Conservation (phyloP, 1,140 invertebrate species). For the Heliconius hermathena region DNA sequence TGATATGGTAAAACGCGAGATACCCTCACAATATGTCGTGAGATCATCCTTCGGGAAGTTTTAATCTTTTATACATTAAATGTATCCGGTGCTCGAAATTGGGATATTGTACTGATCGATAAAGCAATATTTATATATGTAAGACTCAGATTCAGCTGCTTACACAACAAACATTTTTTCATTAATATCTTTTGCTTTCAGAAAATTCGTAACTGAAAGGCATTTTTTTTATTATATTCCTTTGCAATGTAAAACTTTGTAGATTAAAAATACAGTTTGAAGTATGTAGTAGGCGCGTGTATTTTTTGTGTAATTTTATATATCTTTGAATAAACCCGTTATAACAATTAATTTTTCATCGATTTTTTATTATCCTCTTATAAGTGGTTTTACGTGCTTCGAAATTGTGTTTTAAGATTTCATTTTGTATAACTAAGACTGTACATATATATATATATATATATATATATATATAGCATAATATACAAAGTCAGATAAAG, state of each 20-base stretch:
- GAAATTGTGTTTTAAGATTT: background rate
- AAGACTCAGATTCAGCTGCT: background rate
- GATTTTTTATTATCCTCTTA: background rate
- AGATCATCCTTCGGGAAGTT: constrained; percentile 22
- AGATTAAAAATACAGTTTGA: no score
- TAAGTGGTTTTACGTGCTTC: background rate
- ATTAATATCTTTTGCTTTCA: no score
- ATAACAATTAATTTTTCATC: background rate
- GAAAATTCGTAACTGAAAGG: no score
- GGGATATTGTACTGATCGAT: background rate
- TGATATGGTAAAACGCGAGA: constrained; percentile 47
- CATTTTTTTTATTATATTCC: no score
- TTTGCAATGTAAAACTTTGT: no score
- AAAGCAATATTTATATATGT: background rate
- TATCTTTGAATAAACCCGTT: no score
- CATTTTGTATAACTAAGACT: background rate
- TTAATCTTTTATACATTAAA: constrained; percentile 7
- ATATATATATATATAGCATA: no score
- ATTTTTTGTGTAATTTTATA: no score
- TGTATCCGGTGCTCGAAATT: constrained; percentile 6
- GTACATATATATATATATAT: no score
- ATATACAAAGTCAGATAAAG: background rate
- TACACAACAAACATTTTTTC: no score
- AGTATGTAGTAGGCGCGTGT: no score
- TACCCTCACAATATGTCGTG: constrained; percentile 34